Evolutionary conservation across 2,113 vertebrate species (phyloP), one percentile per base, ranked within the genome.

Genomic region (Marmota monax): DNA sequence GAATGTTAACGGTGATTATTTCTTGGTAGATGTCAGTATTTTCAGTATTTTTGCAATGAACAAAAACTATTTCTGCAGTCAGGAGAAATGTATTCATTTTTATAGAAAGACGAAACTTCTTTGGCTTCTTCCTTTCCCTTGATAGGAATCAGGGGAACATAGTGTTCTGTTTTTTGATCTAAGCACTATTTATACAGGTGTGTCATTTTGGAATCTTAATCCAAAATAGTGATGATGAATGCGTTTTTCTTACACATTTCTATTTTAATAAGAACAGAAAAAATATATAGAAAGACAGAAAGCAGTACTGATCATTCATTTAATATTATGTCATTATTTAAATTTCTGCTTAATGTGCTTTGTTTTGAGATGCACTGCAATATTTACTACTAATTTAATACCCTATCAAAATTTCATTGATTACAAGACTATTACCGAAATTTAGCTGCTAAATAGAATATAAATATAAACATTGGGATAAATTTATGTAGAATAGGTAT

Each of bases 211-310:
- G n/a, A 39, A 77, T 56, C 70, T 83, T 78, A 34, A 70, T 39
- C 88, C 87, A 34, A 23, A 56, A 51, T 85, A 48, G 10, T 84
- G 48, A 88, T 37, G 4, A 56, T 53, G 51, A 53, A 25, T 77
- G 14, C 20, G 79, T 90, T 80, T 92, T 94, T 80, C 53, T 67
- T 74, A 45, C 53, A 22, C 29, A 32, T 92, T 80, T 94, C n/a
- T n/a, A 85, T 27, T 76, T 53, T n/a, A 82, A 18, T 85, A 88
- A 83, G 5, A 83, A 48, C 25, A 51, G 48, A 70, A 79, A 51
- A 70, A 79, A 88, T 89, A 84, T 48, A n/a, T 2, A 97, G 20
- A 39, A 70, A 88, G 92, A 84, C 76, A 96, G 29, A 79, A 93
- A 70, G 34, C 69, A 85, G 27, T 78, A 32, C 23, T 83, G 23